Percentiles rank a stretch among this genome's conserved stretches.
Evolutionary conservation across 2,888 invertebrate genomes (phyloP).

Genomic region (Odontocerum albicorne): DNA sequence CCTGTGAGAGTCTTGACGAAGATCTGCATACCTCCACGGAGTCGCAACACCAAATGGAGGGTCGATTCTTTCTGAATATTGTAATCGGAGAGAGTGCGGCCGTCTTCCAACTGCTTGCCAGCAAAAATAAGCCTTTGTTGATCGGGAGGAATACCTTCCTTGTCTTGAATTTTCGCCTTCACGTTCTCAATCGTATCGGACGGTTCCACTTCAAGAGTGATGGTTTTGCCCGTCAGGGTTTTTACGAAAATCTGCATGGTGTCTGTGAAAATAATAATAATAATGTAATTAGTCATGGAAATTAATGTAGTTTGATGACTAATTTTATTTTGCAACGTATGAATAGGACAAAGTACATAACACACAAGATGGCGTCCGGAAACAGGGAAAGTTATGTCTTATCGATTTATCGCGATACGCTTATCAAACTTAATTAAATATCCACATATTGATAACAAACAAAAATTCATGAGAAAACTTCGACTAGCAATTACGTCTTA

Average conservation of each 20-base stretch:
- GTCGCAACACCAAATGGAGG: slow-evolving; percentile 82
- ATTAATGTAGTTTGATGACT: slow-evolving; percentile 40
- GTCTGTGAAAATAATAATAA: neutral
- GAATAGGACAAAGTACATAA: too few species aligned
- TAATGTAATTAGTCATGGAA: neutral
- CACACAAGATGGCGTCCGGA: too few species aligned
- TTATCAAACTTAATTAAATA: too few species aligned
- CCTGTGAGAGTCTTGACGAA: slow-evolving; percentile 61
- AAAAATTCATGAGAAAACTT: too few species aligned
- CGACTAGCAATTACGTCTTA: too few species aligned
- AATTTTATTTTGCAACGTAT: slow-evolving; percentile 8
- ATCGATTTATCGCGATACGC: too few species aligned
- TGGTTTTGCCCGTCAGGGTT: slow-evolving; percentile 61
- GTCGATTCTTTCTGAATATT: slow-evolving; percentile 96
- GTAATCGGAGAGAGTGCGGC: slow-evolving; percentile 89
- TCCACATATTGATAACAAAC: too few species aligned
- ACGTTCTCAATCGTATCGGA: slow-evolving; percentile 57
- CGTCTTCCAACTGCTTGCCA: slow-evolving; percentile 95
- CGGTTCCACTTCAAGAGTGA: slow-evolving; percentile 57
- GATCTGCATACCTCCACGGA: slow-evolving; percentile 86
- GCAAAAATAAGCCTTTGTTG: slow-evolving; percentile 91
- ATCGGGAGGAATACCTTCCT: slow-evolving; percentile 68
- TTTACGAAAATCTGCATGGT: slow-evolving; percentile 68
- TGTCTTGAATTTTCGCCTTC: slow-evolving; percentile 59
- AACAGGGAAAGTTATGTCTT: too few species aligned